Conservation (phyloP, 2,797 vertebrate species). For the Pseudochirops cupreus region DNA sequence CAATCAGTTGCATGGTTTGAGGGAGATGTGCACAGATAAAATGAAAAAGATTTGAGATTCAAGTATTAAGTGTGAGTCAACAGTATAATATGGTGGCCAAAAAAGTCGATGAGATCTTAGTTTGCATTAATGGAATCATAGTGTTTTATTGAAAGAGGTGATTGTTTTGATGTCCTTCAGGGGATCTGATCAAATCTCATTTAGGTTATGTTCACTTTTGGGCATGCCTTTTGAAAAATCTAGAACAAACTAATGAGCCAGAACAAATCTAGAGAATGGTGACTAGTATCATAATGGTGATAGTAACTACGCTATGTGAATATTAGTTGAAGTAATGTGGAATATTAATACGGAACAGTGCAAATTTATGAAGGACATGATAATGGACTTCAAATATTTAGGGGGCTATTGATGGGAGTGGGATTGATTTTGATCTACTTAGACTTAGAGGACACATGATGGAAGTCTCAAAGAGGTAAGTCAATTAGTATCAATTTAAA, state of each 20-base stretch:
- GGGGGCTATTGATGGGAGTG: not conserved
- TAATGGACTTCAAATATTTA: not conserved
- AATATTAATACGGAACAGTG: not conserved
- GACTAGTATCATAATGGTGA: not conserved
- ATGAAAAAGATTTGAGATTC: not conserved
- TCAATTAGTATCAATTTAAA: not conserved
- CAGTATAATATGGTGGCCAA: not conserved
- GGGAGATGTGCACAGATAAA: not conserved
- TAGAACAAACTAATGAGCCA: not conserved
- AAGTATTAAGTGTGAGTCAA: not conserved
- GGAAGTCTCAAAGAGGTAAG: not conserved
- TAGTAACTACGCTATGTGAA: not conserved
- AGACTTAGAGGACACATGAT: not conserved
- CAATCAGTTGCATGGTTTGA: not conserved
- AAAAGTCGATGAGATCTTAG: not conserved
- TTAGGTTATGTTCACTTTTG: not conserved
- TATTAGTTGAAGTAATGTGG: not conserved
- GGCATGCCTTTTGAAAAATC: not conserved
- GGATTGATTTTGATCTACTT: not conserved
- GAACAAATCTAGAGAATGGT: not conserved
- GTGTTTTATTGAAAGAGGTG: not conserved
- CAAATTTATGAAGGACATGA: not conserved
- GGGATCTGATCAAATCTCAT: not conserved
- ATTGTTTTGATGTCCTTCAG: not conserved
- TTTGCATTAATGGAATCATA: not conserved